Base-by-base conservation (phyloP, 1,140 invertebrate species). In the Adoxophyes honmai region DNA sequence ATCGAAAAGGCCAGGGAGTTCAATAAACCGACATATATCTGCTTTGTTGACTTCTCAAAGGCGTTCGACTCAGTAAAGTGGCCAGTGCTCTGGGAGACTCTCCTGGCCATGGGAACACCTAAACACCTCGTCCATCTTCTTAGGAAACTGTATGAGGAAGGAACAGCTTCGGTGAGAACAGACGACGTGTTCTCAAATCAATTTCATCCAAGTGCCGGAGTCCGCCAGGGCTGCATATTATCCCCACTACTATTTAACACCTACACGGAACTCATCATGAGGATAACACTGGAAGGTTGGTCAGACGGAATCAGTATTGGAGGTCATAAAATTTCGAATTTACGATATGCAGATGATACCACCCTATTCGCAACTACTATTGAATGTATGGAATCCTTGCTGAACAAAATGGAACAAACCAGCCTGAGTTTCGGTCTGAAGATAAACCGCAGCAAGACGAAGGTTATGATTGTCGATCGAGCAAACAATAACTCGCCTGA, bases 191-290 rank as follows among this genome's bases (percentile, higher is more conserved):
- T 4, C 5, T 55, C 53, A 3, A 11, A 39, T 2, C 18, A 9
- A 9, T 37, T 55, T 13, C 16, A 55, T 4, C n/a, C 37, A 8
- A 18, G 11, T 2, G 18, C 14, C 8, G 72, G 70, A 14, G 68
- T 77, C 5, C 59, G 70, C 8, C 78, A 81, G 52, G 81, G 75
- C 18, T 80, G 75, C 44, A 60, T 75, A 16, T 28, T 75, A 38
- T 75, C 68, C 28, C 73, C 72, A 14, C 59, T 81, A 8, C 66
- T 86, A n/a, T 81, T 84, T 52, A 75, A 81, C 55, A 59, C 78
- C 10, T 84, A 80, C 53, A 57, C 62, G 11, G 53, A 73, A 39
- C 35, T 51, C n/a, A 60, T 68, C 10, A 57, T 68, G 28, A 36
- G 60, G 10, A 39, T 56, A 57, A 54, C 65, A 10, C 34, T 68